Conservation (phyloP, 2,113 vertebrate species). For the Mobula birostris region DNA sequence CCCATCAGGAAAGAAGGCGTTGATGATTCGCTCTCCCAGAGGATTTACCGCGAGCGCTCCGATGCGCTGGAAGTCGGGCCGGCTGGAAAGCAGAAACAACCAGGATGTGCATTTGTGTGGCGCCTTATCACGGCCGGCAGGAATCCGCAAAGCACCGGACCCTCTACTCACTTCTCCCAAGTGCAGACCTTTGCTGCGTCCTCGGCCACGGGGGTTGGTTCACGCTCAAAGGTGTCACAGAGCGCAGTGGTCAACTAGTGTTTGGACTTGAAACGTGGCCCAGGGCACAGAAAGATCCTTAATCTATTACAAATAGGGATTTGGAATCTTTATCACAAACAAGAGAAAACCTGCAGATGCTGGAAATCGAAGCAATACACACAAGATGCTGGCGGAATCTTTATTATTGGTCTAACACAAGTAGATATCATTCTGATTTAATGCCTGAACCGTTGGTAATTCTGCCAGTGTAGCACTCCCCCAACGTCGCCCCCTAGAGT, state of each 20-base stretch:
- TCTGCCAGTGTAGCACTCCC: background rate
- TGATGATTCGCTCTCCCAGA: slow-evolving; percentile 63
- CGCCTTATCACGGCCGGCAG: no score
- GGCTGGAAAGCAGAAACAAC: slow-evolving; percentile 45
- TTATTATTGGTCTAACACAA: background rate
- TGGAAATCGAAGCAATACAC: no score
- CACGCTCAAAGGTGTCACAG: background rate
- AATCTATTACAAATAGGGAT: no score
- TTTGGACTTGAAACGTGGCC: background rate
- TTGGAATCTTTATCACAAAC: no score
- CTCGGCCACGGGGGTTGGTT: background rate
- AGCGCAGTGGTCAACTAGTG: background rate
- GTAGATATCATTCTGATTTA: background rate
- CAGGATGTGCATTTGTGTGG: background rate
- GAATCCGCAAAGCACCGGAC: background rate
- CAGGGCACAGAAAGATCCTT: no score
- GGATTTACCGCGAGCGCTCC: slow-evolving; percentile 61
- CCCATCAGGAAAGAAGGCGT: slow-evolving; percentile 62
- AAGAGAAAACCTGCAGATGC: no score
- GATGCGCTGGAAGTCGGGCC: slow-evolving; percentile 56
- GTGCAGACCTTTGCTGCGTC: no score
- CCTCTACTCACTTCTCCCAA: background rate
- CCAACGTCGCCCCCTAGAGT: background rate
- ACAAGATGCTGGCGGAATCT: background rate
- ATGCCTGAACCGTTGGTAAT: background rate